Conservation (phyloP, 2,888 invertebrate genomes). For the Cheilosia soror region DNA sequence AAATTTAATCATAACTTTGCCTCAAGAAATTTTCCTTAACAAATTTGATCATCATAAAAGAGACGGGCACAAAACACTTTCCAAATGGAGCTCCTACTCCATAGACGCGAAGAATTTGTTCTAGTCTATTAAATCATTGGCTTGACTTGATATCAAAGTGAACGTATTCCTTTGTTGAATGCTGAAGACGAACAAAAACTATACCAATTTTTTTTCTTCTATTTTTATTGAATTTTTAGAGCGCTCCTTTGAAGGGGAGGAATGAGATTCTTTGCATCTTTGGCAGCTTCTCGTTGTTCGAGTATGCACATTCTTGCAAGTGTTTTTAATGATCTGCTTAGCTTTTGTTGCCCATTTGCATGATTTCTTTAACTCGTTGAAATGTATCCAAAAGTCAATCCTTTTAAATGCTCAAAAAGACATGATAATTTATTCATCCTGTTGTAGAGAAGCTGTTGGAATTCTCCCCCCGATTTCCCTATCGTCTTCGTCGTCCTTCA, state of each 20-base stretch:
- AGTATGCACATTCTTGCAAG: constrained; percentile 5
- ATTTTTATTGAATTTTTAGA: constrained; percentile 12
- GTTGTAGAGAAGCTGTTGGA: constrained; percentile 26
- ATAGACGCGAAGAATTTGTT: not conserved
- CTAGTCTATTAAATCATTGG: constrained; percentile 39
- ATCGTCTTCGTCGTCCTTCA: constrained; percentile 9
- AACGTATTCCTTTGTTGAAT: constrained; percentile 31
- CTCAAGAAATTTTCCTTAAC: not conserved
- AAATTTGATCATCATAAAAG: not conserved
- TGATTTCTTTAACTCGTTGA: constrained; percentile 31
- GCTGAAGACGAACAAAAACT: constrained; percentile 3
- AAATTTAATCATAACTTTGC: no score
- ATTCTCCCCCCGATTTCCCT: not conserved
- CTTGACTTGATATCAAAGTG: constrained; percentile 37
- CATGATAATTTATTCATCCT: constrained; percentile 66
- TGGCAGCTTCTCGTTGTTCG: constrained; percentile 15
- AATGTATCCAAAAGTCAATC: constrained; percentile 57
- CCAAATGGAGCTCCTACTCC: not conserved
- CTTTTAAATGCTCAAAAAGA: constrained; percentile 55
- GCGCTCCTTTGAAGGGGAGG: not conserved
- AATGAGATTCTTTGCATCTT: constrained; percentile 1
- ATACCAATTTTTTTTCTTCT: not conserved
- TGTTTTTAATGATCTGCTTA: constrained; percentile 54
- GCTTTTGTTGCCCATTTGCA: constrained; percentile 62
- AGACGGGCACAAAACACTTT: not conserved